phyloP scores from a whole-genome alignment of 2,888 invertebrate genomes.

The Hipparchia sbordonii region DNA sequence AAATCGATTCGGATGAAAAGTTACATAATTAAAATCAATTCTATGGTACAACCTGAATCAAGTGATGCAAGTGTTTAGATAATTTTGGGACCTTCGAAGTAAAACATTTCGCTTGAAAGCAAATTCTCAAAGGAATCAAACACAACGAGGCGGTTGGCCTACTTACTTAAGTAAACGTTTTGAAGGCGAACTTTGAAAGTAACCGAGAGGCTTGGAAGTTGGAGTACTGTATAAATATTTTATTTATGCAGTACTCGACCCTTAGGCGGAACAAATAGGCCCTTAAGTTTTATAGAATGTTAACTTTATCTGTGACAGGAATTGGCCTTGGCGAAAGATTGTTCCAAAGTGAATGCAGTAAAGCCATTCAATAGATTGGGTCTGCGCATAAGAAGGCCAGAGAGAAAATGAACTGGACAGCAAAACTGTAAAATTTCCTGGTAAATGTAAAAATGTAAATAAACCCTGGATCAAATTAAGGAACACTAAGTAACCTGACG shows the following conservation, averaged over 20 bases:
- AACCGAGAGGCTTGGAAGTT: background rate
- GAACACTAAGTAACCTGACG: no score
- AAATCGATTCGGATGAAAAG: no score
- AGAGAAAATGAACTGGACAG: no score
- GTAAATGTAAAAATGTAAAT: no score
- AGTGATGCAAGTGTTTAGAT: background rate
- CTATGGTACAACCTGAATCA: background rate
- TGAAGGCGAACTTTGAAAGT: conserved; percentile 18
- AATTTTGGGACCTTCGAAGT: conserved; percentile 3
- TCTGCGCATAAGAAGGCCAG: no score
- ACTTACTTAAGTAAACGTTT: conserved; percentile 5
- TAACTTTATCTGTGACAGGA: background rate
- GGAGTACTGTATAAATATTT: conserved; percentile 4
- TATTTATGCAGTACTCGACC: background rate
- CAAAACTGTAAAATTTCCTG: no score
- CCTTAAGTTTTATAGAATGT: background rate
- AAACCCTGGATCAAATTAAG: no score
- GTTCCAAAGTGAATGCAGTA: no score
- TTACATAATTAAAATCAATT: no score
- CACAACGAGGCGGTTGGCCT: conserved; percentile 5
- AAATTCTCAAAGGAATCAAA: conserved; percentile 15
- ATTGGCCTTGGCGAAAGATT: background rate
- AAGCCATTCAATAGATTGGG: no score
- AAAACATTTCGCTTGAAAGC: background rate
- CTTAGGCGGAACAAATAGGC: background rate